Conservation (phyloP, 2,888 invertebrate genomes). For the Cephonodes hylas region DNA sequence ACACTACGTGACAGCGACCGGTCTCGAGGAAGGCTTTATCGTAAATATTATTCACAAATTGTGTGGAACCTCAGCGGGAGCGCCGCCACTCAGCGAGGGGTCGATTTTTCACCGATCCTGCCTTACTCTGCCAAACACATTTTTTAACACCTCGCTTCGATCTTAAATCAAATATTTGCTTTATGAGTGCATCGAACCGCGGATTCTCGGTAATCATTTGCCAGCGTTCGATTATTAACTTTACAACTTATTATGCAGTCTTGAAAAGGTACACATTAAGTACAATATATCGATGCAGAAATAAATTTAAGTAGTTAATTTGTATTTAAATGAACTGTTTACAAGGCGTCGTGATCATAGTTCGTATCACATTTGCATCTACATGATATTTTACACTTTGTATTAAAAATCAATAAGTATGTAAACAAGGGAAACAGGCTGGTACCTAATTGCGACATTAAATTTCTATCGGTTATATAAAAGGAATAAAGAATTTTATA, state of each 20-base stretch:
- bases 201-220: slow-evolving; percentile 18
- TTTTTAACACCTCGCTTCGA: slow-evolving; percentile 76
- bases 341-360: not conserved
- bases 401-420: not conserved
- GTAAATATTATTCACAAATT: slow-evolving; percentile 77
- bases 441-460: slow-evolving; percentile 7
- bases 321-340: not conserved
- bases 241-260: not conserved
- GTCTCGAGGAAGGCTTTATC: slow-evolving; percentile 68
- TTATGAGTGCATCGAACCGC: slow-evolving; percentile 63
- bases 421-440: not conserved
- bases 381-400: not conserved
- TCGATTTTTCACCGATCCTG: slow-evolving; percentile 74
- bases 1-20: slow-evolving; percentile 61
- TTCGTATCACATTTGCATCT: not conserved
- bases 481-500: slow-evolving; percentile 28
- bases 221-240: not conserved
- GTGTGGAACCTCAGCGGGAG: slow-evolving; percentile 71
- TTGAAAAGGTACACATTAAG: not conserved
- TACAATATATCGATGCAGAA: not conserved
- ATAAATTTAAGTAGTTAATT: not conserved
- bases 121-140: slow-evolving; percentile 74
- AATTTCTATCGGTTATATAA: slow-evolving; percentile 23
- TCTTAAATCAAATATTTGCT: slow-evolving; percentile 72
- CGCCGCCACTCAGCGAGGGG: slow-evolving; percentile 71